These are phyloP conservation scores for Tyrophagus putrescentiae DNA, from an alignment of 1,140 invertebrate genomes.

Conservation along the genomic window DNA sequence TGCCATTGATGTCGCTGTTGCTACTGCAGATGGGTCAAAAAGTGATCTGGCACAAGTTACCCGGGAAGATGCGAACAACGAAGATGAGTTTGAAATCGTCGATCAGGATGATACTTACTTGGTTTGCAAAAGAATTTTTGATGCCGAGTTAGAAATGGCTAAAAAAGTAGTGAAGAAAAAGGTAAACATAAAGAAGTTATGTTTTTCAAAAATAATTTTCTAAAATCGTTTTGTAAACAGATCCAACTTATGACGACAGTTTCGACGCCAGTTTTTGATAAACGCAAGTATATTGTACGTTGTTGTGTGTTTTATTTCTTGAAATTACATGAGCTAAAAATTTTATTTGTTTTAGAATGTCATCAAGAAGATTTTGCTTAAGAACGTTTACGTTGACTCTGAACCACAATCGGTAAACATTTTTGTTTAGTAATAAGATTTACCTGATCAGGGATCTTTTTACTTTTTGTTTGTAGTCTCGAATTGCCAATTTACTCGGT, in stretches of 20 bases:
- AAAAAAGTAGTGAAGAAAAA: not conserved
- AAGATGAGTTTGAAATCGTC: no score
- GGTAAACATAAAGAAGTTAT: not conserved
- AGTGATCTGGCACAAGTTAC: no score
- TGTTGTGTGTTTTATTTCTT: not conserved
- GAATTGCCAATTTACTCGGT: slow-evolving; percentile 52
- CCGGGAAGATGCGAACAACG: no score
- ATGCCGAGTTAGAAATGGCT: slow-evolving; percentile 2
- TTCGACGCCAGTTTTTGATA: slow-evolving; percentile 77
- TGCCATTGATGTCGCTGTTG: no score
- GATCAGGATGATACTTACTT: not conserved
- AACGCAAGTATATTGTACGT: slow-evolving; percentile 63
- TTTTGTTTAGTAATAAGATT: not conserved
- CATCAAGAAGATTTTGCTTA: slow-evolving; percentile 17
- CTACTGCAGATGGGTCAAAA: no score
- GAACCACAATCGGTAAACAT: slow-evolving; percentile 15
- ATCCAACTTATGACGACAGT: slow-evolving; percentile 49
- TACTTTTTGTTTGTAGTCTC: not conserved
- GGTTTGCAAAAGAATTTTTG: not conserved
- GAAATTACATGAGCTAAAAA: no score
- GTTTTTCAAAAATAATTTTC: not conserved
- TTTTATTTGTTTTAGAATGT: slow-evolving; percentile 26
- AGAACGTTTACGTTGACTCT: slow-evolving; percentile 26
- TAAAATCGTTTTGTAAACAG: slow-evolving; percentile 4
- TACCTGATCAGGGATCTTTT: not conserved